Evolutionary conservation across 2,888 invertebrate species (phyloP), one percentile per base, ranked within the genome.

Genomic region (Melieria crassipennis): DNA sequence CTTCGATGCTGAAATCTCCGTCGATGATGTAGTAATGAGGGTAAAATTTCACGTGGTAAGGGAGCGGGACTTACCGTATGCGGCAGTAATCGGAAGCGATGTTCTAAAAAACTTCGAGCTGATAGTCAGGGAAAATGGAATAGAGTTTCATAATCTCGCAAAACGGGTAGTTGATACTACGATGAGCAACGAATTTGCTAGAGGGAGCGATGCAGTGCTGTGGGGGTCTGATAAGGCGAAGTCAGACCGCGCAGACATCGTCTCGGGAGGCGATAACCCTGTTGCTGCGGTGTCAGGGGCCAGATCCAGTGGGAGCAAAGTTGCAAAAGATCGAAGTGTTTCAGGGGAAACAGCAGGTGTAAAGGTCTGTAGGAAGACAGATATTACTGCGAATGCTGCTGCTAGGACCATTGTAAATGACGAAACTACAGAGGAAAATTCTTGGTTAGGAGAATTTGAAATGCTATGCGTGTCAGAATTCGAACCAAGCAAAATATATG

Each of bases 1-100:
- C 1, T 60, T 60, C 5, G 30, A 30, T 16, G 60, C 42, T 30
- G 4, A 60, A 7, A 60, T 60, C 0, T 56, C 7, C n/a, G n/a
- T 56, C n/a, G 56, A 56, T 56, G 60, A 60, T 7, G 60, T 60
- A 9, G 16, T 60, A 42, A 1, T 43, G 60, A 13, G 42, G 4
- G 30, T 30, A 43, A 60, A 5, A 9, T 60, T 60, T 43, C 11
- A 60, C 11, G 43, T 60, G 30, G 60, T 46, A 11, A 50, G 11
- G 2, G 50, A 50, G 11, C 3, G 50, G 10, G 50, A 50, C 30
- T 45, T 62, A 13, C 62, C 62, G 48, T 68, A 71, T 10, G 57
- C 60, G 1, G 60, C 47, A 9, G 63, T 71, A n/a, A 46, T 71
- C 0, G 68, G 71, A 4, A 67, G 64, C 42, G 64, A 61, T 65